Conservation (phyloP, 1,140 invertebrate genomes). For the Sogatella furcifera region DNA sequence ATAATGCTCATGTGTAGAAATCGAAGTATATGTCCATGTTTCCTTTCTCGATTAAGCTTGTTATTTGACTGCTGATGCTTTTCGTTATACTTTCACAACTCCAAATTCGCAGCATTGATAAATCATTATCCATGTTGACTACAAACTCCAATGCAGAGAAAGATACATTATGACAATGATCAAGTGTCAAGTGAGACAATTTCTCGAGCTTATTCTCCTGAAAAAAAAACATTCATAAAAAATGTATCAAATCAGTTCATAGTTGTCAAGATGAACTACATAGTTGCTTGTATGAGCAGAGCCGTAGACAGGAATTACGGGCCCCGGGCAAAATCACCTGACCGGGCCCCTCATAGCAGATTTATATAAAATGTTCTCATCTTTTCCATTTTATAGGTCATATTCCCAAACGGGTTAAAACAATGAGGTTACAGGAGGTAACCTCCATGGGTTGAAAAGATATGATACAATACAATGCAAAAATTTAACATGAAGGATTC, state of each 20-base stretch:
- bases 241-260: neutral
- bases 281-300: too few relatives aligned
- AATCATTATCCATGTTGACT: conserved; percentile 25
- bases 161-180: conserved; percentile 26
- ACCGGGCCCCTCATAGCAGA: too few relatives aligned
- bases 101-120: conserved; percentile 27
- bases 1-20: too few relatives aligned
- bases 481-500: too few relatives aligned
- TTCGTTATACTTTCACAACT: conserved; percentile 25
- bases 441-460: too few relatives aligned
- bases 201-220: conserved; percentile 28
- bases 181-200: conserved; percentile 25
- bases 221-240: conserved; percentile 7
- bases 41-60: conserved; percentile 19
- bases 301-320: too few relatives aligned
- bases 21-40: conserved; percentile 28
- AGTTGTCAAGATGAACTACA: neutral
- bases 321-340: too few relatives aligned
- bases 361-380: too few relatives aligned
- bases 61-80: conserved; percentile 11
- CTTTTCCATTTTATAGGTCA: too few relatives aligned
- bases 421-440: too few relatives aligned
- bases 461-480: too few relatives aligned
- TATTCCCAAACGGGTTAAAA: too few relatives aligned
- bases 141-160: conserved; percentile 19